Conservation (phyloP, 1,140 invertebrate genomes). For the Caenorhabditis latens region DNA sequence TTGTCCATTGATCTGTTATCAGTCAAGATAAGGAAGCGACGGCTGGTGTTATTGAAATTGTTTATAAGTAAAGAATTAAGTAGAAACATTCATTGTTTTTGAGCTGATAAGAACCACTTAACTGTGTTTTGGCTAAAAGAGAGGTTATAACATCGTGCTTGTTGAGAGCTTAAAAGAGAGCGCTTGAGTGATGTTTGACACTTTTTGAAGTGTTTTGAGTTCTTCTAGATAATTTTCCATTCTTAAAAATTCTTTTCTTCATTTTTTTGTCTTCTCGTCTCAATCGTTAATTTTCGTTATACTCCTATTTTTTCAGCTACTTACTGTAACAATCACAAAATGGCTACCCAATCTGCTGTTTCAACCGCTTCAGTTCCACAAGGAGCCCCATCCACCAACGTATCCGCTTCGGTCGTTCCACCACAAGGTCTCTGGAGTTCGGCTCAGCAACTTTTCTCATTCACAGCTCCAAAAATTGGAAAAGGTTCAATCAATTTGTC, state of each 20-base stretch:
- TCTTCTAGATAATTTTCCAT: not conserved
- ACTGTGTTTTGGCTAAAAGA: not conserved
- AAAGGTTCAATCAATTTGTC: not conserved
- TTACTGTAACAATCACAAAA: not conserved
- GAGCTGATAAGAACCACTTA: conserved; percentile 1
- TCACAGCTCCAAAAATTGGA: conserved; percentile 20
- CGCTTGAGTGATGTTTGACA: not conserved
- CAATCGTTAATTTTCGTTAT: not conserved
- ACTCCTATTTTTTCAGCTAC: not conserved
- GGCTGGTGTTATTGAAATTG: conserved; percentile 1
- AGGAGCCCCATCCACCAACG: not conserved
- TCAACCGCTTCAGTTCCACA: conserved; percentile 5
- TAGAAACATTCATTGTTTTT: not conserved
- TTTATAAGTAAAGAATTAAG: conserved; percentile 12
- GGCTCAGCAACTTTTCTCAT: conserved; percentile 9
- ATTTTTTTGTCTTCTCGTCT: not conserved
- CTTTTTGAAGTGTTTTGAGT: conserved; percentile 36
- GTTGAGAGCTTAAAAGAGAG: not conserved
- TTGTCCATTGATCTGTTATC: conserved; percentile 42
- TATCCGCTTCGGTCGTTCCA: not conserved
- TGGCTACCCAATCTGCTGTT: conserved; percentile 36
- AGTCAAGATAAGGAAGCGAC: conserved; percentile 4
- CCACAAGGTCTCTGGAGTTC: conserved; percentile 9
- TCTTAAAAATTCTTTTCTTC: not conserved
- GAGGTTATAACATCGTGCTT: not conserved